Percentiles rank a stretch among this genome's conserved stretches.
phyloP scores from a whole-genome alignment of 2,888 invertebrate species.

The Disparrhopalites patrizii region DNA sequence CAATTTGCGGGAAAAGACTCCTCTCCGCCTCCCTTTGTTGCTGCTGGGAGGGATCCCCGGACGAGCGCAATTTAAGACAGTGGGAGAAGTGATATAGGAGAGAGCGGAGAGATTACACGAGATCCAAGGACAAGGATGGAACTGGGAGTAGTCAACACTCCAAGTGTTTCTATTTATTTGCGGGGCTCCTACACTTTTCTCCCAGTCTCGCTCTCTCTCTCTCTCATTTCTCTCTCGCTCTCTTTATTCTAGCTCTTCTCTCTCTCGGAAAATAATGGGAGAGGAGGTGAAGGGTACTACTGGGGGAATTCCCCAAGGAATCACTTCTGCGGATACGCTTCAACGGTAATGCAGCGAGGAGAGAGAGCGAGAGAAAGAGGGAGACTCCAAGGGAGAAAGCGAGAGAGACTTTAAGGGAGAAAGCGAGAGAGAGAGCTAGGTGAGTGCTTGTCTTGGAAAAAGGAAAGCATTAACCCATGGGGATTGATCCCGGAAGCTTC shows the following conservation, averaged over 20 bases:
- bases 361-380: too few species aligned
- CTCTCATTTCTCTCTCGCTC: background rate
- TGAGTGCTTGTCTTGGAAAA: background rate
- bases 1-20: too few species aligned
- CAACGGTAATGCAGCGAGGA: background rate
- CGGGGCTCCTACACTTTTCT: background rate
- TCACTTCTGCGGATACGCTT: constrained; percentile 6
- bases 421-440: background rate
- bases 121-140: background rate
- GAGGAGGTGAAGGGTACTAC: background rate
- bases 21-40: background rate
- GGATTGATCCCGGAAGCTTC: constrained; percentile 30
- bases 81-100: too few species aligned
- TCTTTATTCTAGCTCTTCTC: background rate
- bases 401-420: background rate
- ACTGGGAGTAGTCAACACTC: background rate
- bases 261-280: background rate
- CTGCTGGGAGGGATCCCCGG: background rate
- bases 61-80: too few species aligned
- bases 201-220: background rate
- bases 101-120: background rate
- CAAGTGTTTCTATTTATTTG: too few species aligned
- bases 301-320: constrained; percentile 5
- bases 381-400: background rate
- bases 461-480: constrained; percentile 3